Conservation (phyloP, 2,888 invertebrate species). For the Drymonia ruficornis region DNA sequence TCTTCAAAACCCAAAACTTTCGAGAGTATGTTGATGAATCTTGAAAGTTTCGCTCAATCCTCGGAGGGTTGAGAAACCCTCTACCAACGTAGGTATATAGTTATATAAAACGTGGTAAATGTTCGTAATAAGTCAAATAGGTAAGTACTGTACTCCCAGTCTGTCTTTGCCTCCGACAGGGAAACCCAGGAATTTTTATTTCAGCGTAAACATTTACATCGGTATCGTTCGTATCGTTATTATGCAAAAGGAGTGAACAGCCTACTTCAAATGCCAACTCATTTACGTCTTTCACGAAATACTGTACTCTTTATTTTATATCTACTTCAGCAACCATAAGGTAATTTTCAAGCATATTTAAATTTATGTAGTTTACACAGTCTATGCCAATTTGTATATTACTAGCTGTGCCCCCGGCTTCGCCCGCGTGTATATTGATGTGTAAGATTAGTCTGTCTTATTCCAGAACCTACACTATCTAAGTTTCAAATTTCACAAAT, state of each 20-base stretch:
- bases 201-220: neutral
- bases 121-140: neutral
- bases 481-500: no score
- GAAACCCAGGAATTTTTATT: neutral
- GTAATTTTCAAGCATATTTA: no score
- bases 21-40: constrained; percentile 3
- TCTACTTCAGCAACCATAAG: no score
- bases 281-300: neutral
- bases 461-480: no score
- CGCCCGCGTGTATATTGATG: no score
- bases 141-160: neutral
- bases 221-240: neutral
- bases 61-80: neutral
- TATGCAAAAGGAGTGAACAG: neutral
- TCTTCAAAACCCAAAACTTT: constrained; percentile 3
- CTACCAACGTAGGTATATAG: neutral
- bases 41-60: constrained; percentile 1
- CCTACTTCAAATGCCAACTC: neutral
- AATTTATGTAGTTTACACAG: no score
- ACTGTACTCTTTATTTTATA: neutral
- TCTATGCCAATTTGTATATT: no score
- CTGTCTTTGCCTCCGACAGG: neutral
- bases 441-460: no score
- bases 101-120: neutral
- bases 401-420: no score